phyloP scores from a whole-genome alignment of 2,113 vertebrate species.

The Callionymus lyra region DNA sequence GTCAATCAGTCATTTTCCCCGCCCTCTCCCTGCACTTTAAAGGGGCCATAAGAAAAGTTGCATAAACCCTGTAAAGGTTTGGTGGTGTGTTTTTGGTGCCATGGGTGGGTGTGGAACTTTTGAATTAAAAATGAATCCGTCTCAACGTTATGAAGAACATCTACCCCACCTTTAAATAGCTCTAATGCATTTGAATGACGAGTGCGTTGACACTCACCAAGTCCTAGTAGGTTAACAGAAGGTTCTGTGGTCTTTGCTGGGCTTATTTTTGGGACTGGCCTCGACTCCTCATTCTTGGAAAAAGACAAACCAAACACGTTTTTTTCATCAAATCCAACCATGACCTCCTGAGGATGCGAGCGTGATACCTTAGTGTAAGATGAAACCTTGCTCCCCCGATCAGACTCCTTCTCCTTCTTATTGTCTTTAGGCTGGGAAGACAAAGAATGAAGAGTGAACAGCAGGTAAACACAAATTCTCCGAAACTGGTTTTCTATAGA shows the following conservation, averaged over 20 bases:
- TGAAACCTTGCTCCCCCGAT: slow-evolving; percentile 63
- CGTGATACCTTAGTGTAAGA: slow-evolving; percentile 48
- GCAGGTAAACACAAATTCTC: not conserved
- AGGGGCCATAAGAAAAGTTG: too few species aligned
- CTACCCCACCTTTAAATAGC: too few species aligned
- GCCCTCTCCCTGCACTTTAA: too few species aligned
- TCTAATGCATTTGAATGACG: too few species aligned
- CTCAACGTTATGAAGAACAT: too few species aligned
- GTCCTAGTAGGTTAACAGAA: slow-evolving; percentile 84
- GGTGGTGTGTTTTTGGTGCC: too few species aligned
- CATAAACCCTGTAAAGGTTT: too few species aligned
- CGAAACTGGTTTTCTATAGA: not conserved
- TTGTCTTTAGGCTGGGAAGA: slow-evolving; percentile 68
- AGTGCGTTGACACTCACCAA: slow-evolving; percentile 71
- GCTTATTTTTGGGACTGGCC: slow-evolving; percentile 75
- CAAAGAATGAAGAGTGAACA: not conserved
- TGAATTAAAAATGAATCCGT: too few species aligned
- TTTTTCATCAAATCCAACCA: not conserved
- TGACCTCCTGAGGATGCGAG: not conserved
- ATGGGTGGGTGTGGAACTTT: too few species aligned
- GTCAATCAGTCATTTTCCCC: too few species aligned
- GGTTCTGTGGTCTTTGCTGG: slow-evolving; percentile 77
- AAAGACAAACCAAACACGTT: not conserved
- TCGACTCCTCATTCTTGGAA: slow-evolving; percentile 77
- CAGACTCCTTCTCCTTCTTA: slow-evolving; percentile 78